Conservation (phyloP, 2,113 vertebrate species). For the Heterotis niloticus region DNA sequence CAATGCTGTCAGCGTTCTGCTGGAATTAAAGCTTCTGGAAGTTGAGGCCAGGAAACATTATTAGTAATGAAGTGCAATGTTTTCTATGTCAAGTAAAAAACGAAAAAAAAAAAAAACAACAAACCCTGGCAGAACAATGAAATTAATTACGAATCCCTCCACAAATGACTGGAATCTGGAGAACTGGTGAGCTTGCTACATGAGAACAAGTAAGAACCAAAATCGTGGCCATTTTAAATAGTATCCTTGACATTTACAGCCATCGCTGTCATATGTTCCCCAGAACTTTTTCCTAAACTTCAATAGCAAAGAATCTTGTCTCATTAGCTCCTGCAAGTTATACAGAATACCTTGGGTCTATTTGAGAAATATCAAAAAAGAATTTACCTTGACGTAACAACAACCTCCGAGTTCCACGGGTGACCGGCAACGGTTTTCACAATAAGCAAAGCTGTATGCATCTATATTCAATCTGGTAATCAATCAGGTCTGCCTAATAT, state of each 20-base stretch:
- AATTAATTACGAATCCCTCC: neutral
- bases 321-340: neutral
- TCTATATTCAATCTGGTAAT: too few species aligned
- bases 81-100: slow-evolving; percentile 5
- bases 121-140: neutral
- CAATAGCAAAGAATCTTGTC: neutral
- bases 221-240: neutral
- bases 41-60: neutral
- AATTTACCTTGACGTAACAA: too few species aligned
- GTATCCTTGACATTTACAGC: neutral
- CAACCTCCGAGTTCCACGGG: too few species aligned
- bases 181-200: neutral
- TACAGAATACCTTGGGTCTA: neutral
- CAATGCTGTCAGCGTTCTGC: too few species aligned
- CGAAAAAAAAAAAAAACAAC: neutral
- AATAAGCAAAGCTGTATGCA: too few species aligned
- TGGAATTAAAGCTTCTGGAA: too few species aligned
- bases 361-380: too few species aligned
- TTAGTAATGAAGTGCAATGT: slow-evolving; percentile 4
- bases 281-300: neutral
- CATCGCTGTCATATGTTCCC: neutral
- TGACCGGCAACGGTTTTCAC: too few species aligned
- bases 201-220: neutral
- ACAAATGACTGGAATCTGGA: slow-evolving; percentile 9
- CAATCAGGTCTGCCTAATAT: too few species aligned